Base-by-base conservation (phyloP, 2,888 invertebrate genomes). In the Cyclophora punctaria region DNA sequence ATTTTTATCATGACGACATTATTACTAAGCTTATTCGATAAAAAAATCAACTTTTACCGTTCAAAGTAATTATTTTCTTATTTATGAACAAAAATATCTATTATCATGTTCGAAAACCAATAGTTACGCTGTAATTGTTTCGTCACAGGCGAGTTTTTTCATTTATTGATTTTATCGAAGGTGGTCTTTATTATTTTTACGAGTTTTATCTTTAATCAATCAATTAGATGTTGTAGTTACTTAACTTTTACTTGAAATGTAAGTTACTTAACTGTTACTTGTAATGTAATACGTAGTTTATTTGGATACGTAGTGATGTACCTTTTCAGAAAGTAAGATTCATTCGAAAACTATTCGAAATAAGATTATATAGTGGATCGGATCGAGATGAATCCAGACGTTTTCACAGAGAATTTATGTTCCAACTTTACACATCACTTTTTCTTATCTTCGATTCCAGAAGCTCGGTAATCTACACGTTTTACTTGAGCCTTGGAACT, bases 1-100 rank as follows among this genome's bases (percentile, higher is more conserved):
- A 84, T 84, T 83, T 75, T 79, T 84, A 83, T 84, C 84, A 69
- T 75, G 78, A 83, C 79, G 78, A 82, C 76, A 81, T 83, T 79
- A 84, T 83, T 78, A 79, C 71, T 65, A 68, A 71, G 67, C 69
- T 68, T 55, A 55, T 59, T 55, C 58, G 63, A 72, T 71, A 73
- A 73, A 74, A 75, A 71, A 63, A 44, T 5, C 64, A 69, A 54
- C 67, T 67, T 71, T 74, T 71, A 67, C 56, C 55, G 55, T 56
- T 53, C 53, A 53, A 46, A 50, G 59, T 64, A 67, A 67, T 70
- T 67, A 66, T 67, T 63, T 70, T 66, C 67, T 75, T 74, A 77
- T 78, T 76, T 74, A 75, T 73, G 59, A 58, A 58, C 55, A 57
- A 66, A 66, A 71, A 75, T 71, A 71, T 74, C 73, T 71, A 75